Conservation (phyloP, 2,113 vertebrate genomes). For the Heliornis fulica region DNA sequence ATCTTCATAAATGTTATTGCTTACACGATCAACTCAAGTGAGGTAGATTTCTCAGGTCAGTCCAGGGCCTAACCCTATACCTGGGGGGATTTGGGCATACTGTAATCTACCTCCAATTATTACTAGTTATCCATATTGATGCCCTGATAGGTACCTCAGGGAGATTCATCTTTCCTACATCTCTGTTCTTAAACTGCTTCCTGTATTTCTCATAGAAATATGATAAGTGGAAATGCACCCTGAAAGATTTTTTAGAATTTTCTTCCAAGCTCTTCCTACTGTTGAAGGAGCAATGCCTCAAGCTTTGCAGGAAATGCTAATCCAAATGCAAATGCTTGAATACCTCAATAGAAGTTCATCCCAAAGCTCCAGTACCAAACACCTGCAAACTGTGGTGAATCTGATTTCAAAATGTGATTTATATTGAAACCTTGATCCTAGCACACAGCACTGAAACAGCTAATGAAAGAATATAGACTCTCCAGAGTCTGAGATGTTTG, state of each 20-base stretch:
- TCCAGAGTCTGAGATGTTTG: neutral
- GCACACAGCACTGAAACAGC: neutral
- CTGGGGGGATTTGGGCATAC: neutral
- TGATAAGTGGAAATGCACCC: neutral
- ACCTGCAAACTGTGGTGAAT: neutral
- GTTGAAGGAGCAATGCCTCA: neutral
- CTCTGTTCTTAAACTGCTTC: neutral
- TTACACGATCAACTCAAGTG: neutral
- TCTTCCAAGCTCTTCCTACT: neutral
- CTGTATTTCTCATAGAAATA: neutral
- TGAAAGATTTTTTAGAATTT: neutral
- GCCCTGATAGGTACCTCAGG: neutral
- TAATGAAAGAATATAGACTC: neutral
- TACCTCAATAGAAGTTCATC: neutral
- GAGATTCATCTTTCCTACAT: neutral
- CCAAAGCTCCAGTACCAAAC: neutral
- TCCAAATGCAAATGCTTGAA: neutral
- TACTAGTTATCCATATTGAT: neutral
- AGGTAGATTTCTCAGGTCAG: neutral
- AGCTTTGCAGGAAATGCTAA: neutral
- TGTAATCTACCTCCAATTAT: neutral
- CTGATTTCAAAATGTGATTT: neutral
- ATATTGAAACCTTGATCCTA: constrained; percentile 18
- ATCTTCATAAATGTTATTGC: neutral
- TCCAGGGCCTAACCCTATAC: neutral